These are phyloP conservation scores for Oxyteleia sp. DNA, from an alignment of 2,888 invertebrate species.

Conservation along the genomic window DNA sequence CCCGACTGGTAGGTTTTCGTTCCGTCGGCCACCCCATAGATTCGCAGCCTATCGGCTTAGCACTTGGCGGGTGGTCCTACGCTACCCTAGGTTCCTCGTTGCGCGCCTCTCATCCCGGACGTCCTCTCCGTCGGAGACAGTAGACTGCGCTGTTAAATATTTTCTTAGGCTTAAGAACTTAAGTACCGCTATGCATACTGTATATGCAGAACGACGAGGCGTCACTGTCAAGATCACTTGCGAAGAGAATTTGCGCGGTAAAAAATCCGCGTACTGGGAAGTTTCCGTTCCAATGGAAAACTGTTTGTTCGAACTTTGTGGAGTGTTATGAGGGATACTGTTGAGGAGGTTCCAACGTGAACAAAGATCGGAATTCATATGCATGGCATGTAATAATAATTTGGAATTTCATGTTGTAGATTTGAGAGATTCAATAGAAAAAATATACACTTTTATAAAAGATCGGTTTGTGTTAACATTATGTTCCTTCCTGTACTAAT, in stretches of 20 bases:
- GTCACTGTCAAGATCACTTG: slow-evolving; percentile 67
- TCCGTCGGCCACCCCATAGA: slow-evolving; percentile 82
- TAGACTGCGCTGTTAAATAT: slow-evolving; percentile 79
- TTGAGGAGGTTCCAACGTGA: no score
- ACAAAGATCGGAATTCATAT: no score
- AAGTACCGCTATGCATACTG: slow-evolving; percentile 74
- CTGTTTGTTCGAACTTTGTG: slow-evolving; percentile 9
- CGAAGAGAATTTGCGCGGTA: slow-evolving; percentile 23
- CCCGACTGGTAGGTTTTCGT: slow-evolving; percentile 85
- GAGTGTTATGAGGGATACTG: background rate
- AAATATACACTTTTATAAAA: no score
- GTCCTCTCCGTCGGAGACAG: slow-evolving; percentile 65
- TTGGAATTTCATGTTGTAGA: no score
- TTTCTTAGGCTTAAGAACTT: slow-evolving; percentile 80
- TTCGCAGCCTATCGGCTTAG: slow-evolving; percentile 86
- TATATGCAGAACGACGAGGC: slow-evolving; percentile 63
- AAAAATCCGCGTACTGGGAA: slow-evolving; percentile 22
- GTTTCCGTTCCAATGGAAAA: background rate
- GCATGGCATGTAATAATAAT: no score
- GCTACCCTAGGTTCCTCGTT: slow-evolving; percentile 69
- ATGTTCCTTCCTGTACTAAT: no score
- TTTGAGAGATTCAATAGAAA: no score
- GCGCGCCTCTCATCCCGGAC: slow-evolving; percentile 45
- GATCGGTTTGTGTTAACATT: no score
- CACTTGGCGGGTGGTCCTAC: slow-evolving; percentile 84